Conservation (phyloP, 2,888 invertebrate genomes). For the Clanis bilineata region DNA sequence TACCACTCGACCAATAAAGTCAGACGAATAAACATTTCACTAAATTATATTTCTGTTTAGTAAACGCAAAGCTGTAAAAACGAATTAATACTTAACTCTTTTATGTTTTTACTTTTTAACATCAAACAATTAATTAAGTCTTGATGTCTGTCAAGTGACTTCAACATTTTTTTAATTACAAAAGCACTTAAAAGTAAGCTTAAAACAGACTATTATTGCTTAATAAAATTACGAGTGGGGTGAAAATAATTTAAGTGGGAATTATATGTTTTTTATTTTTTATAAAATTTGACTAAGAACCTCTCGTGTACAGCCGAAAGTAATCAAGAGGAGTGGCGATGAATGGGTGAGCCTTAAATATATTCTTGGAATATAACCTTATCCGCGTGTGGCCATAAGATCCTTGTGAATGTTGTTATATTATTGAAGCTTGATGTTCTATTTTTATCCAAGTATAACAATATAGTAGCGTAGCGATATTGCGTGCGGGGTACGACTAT, state of each 20-base stretch:
- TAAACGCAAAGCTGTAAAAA: neutral
- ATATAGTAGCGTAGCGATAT: too few relatives aligned
- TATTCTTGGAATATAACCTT: slow-evolving; percentile 23
- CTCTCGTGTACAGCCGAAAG: slow-evolving; percentile 35
- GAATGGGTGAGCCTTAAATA: slow-evolving; percentile 31
- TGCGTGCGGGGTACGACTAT: too few relatives aligned
- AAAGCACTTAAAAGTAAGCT: slow-evolving; percentile 19
- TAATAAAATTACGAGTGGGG: slow-evolving; percentile 26
- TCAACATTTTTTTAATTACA: slow-evolving; percentile 27
- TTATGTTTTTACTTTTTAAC: neutral
- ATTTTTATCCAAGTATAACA: too few relatives aligned
- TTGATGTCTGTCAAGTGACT: neutral
- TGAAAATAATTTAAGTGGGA: slow-evolving; percentile 22
- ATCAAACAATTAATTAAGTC: neutral
- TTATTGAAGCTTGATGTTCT: too few relatives aligned
- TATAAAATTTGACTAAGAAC: slow-evolving; percentile 34
- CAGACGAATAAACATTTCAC: too few relatives aligned
- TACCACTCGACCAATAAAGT: too few relatives aligned
- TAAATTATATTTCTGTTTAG: neutral
- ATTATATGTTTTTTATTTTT: slow-evolving; percentile 21
- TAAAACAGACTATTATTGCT: slow-evolving; percentile 26
- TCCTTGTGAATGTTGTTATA: neutral
- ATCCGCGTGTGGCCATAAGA: slow-evolving; percentile 7
- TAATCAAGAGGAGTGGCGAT: slow-evolving; percentile 47
- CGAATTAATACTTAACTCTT: neutral